Evolutionary conservation across 1,140 invertebrate species (phyloP).

Genomic region (Neodiprion pinetum): DNA sequence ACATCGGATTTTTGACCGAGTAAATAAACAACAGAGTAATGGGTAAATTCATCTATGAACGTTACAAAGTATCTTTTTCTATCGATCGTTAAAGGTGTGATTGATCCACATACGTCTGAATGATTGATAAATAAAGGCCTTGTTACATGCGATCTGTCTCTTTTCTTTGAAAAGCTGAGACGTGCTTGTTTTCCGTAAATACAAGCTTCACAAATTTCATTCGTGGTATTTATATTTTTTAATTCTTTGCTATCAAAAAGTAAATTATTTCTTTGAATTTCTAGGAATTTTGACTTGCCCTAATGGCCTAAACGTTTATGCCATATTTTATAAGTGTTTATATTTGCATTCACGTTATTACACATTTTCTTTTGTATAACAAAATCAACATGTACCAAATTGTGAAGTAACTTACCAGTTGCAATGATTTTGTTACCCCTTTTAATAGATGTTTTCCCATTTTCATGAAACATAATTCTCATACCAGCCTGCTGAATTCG

Average conservation of each 20-base stretch:
- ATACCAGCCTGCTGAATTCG: slow-evolving; percentile 32
- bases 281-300: slow-evolving; percentile 43
- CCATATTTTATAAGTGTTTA: slow-evolving; percentile 46
- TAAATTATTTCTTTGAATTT: slow-evolving; percentile 45
- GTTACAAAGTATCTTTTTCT: slow-evolving; percentile 13
- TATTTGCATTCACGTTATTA: slow-evolving; percentile 13
- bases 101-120: slow-evolving; percentile 34
- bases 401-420: slow-evolving; percentile 36
- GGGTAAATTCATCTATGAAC: background rate
- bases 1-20: background rate
- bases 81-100: slow-evolving; percentile 34
- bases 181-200: slow-evolving; percentile 52
- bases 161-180: slow-evolving; percentile 47
- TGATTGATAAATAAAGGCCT: slow-evolving; percentile 52
- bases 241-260: background rate
- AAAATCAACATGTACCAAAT: slow-evolving; percentile 31
- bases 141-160: slow-evolving; percentile 46
- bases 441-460: slow-evolving; percentile 36
- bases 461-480: slow-evolving; percentile 36
- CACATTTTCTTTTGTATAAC: slow-evolving; percentile 14
- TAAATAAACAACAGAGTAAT: slow-evolving; percentile 9
- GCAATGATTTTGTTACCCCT: slow-evolving; percentile 31
- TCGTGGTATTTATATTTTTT: slow-evolving; percentile 30
- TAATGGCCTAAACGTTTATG: slow-evolving; percentile 50
- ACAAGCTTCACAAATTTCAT: slow-evolving; percentile 53